These are phyloP conservation scores for Varroa destructor DNA, from an alignment of 1,140 invertebrate species.

Conservation along the genomic window DNA sequence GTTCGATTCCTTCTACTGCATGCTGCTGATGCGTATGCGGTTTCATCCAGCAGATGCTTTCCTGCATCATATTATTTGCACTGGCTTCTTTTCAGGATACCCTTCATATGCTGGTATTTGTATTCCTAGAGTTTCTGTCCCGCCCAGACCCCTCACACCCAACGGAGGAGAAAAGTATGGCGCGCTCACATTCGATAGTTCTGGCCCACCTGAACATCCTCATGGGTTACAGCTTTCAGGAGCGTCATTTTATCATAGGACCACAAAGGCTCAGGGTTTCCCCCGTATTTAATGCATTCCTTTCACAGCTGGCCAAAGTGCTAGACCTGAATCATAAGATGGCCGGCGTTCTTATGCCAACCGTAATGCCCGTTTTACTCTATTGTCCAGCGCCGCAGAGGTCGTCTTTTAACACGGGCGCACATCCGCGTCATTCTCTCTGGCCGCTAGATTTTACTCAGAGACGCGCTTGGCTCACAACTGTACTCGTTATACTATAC, in stretches of 20 bases:
- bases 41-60: no score
- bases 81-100: constrained; percentile 30
- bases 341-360: constrained; percentile 68
- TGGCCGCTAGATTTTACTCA: constrained; percentile 72
- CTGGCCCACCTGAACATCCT: constrained; percentile 80
- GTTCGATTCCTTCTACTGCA: no score
- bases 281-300: constrained; percentile 85
- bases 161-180: constrained; percentile 63
- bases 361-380: constrained; percentile 68
- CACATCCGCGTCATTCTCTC: constrained; percentile 59
- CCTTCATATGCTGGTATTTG: constrained; percentile 31
- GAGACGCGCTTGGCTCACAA: constrained; percentile 77
- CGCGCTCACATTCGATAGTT: constrained; percentile 63
- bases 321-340: constrained; percentile 85
- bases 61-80: no score
- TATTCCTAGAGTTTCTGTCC: constrained; percentile 37
- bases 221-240: constrained; percentile 79
- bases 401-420: constrained; percentile 37
- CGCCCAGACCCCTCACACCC: constrained; percentile 54
- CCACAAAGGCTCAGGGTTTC: constrained; percentile 72
- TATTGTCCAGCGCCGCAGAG: constrained; percentile 64
- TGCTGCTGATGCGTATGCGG: no score
- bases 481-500: constrained; percentile 84
- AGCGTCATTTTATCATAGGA: constrained; percentile 76
- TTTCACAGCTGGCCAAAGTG: constrained; percentile 49